Evolutionary conservation across 2,113 vertebrate genomes (phyloP).

Genomic region (Ceratotherium simum): DNA sequence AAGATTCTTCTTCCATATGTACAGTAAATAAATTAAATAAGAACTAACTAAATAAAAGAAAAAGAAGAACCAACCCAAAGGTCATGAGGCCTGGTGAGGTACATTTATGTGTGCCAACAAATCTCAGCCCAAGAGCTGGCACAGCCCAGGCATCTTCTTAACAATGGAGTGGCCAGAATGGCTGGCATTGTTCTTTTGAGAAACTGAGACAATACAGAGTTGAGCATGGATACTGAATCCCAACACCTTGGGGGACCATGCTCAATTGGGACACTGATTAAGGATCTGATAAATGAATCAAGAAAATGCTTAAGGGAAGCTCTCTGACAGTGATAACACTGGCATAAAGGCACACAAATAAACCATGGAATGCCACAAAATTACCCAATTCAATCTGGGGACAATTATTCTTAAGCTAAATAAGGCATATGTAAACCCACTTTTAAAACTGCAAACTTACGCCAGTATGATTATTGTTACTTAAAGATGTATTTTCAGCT

Average conservation of each 20-base stretch:
- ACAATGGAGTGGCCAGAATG: not conserved
- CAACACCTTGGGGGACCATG: not conserved
- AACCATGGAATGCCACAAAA: not conserved
- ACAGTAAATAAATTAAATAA: constrained; percentile 30
- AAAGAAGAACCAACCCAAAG: constrained; percentile 13
- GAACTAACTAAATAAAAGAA: constrained; percentile 44
- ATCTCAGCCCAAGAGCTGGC: not conserved
- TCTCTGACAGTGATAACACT: not conserved
- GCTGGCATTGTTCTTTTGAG: not conserved
- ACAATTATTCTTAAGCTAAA: constrained; percentile 61
- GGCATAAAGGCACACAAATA: constrained; percentile 30
- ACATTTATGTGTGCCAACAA: not conserved
- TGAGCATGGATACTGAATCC: not conserved
- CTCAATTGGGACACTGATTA: not conserved
- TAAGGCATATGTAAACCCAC: constrained; percentile 41
- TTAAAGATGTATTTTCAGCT: constrained; percentile 71
- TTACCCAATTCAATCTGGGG: not conserved
- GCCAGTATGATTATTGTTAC: constrained; percentile 59
- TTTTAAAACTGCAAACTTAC: constrained; percentile 47
- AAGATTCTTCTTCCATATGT: constrained; percentile 47
- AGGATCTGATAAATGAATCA: not conserved
- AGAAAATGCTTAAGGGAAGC: constrained; percentile 25
- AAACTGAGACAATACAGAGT: not conserved
- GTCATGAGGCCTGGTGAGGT: not conserved
- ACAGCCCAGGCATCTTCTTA: not conserved